phyloP scores from a whole-genome alignment of 2,888 invertebrate species.

The Amphimallon solstitiale region DNA sequence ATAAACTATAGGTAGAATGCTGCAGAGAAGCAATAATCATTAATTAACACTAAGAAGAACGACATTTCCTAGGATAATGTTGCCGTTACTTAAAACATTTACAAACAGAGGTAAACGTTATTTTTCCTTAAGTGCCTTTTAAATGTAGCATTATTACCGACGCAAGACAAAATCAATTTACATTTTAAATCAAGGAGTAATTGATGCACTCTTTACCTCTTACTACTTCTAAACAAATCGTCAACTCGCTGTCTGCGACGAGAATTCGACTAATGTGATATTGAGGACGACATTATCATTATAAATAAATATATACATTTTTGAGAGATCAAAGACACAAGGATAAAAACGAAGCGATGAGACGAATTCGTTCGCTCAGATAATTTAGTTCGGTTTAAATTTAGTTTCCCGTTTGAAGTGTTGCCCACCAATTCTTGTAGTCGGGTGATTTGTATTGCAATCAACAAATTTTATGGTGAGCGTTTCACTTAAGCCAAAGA shows the following conservation, averaged over 20 bases:
- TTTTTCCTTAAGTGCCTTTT: no score
- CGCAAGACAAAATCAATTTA: no score
- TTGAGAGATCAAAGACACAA: not conserved
- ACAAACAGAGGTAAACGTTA: no score
- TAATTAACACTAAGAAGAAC: no score
- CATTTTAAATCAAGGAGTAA: no score
- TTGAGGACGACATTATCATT: not conserved
- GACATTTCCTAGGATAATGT: no score
- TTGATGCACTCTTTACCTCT: no score
- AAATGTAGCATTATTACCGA: no score
- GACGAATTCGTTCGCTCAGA: conserved; percentile 1
- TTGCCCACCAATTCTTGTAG: conserved; percentile 20
- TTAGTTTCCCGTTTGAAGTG: conserved; percentile 24
- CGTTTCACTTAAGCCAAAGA: conserved; percentile 30
- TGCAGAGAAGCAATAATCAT: no score
- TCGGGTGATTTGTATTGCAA: conserved; percentile 25
- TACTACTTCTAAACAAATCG: no score
- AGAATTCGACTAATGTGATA: not conserved
- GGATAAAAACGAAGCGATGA: not conserved
- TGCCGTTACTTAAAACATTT: no score
- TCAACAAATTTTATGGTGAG: conserved; percentile 32
- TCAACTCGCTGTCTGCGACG: not conserved
- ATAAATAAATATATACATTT: conserved; percentile 2
- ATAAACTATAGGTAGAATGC: no score
- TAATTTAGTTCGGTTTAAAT: conserved; percentile 21